Base-by-base conservation (phyloP, 2,113 vertebrate genomes). In the Gasterosteus aculeatus region DNA sequence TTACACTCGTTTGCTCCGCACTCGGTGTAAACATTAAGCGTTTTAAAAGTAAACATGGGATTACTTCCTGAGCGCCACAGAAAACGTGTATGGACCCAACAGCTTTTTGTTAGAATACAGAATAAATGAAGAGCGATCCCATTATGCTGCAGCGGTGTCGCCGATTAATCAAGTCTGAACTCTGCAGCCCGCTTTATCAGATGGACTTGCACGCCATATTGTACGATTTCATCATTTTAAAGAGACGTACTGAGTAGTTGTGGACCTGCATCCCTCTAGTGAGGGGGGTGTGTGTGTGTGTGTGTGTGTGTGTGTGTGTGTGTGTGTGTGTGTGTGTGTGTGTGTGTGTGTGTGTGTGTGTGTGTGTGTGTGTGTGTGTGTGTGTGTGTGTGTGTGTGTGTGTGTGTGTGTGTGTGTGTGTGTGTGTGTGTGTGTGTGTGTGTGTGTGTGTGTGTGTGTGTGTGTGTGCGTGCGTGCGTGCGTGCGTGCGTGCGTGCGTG, bases 271-370 rank as follows among this genome's bases (percentile, higher is more conserved):
- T 56, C 4, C 67, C 2, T 69, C 31, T 26, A 56, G 8, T 58
- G 31, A 71, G 35, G 42, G 74, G 33, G 59, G 6, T 80, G 64
- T 82, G 60, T 61, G 5, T 68, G 54, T 80, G 69, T 70, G 68
- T 56, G 65, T 26, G 70, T 67, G 71, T 47, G 74, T 22, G 69
- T 26, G 78, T 80, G 54, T 66, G 35, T 26, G 78, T 80, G 54
- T 66, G 35, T 26, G 78, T 80, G 54, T 66, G 35, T 26, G 78
- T 80, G 54, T 66, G 35, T 26, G 78, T 80, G 54, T 66, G 35
- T 26, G 78, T 80, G 54, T 66, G 35, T 26, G 78, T 80, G 6
- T 80, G 64, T 82, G 60, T 61, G 5, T 68, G 54, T 80, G 69
- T 70, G 68, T 56, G 65, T 26, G 70, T 67, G 71, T 47, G 74